Conservation (phyloP, 2,888 invertebrate genomes). For the Machimus rusticus region DNA sequence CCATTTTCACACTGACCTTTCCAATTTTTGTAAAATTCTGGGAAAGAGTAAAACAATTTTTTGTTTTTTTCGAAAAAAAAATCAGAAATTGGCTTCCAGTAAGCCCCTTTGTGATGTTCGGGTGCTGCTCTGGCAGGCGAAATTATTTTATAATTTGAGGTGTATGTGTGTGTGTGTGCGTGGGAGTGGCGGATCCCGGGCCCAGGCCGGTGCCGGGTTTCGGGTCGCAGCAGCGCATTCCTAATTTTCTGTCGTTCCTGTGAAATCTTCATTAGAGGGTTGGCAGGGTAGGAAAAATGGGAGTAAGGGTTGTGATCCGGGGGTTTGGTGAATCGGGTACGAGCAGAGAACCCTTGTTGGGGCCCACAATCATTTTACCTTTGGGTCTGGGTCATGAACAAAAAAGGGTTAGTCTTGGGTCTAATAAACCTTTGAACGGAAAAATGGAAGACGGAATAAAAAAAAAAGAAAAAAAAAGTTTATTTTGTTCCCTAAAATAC, state of each 20-base stretch:
- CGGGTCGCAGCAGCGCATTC: slow-evolving; percentile 22
- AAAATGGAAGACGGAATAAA: slow-evolving; percentile 42
- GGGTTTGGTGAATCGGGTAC: neutral
- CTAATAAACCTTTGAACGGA: slow-evolving; percentile 46
- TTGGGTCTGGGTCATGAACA: slow-evolving; percentile 41
- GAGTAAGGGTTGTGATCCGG: neutral
- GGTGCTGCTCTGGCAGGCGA: neutral
- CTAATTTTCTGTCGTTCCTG: slow-evolving; percentile 29
- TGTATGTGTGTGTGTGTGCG: neutral
- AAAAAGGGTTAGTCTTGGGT: slow-evolving; percentile 46
- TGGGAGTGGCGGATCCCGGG: neutral
- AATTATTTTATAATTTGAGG: neutral
- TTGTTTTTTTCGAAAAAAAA: neutral
- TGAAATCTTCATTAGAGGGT: slow-evolving; percentile 32
- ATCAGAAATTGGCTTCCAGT: neutral
- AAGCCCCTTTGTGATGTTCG: neutral
- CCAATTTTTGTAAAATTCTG: neutral
- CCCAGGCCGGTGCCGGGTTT: neutral
- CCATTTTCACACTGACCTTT: neutral
- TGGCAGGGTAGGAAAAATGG: neutral
- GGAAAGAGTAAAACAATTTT: neutral
- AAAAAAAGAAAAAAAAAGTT: slow-evolving; percentile 43
- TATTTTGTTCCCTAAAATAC: slow-evolving; percentile 43
- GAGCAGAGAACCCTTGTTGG: neutral
- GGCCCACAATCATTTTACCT: slow-evolving; percentile 33